Evolutionary conservation across 2,113 vertebrate genomes (phyloP).

Genomic region (Eulemur macaco): DNA sequence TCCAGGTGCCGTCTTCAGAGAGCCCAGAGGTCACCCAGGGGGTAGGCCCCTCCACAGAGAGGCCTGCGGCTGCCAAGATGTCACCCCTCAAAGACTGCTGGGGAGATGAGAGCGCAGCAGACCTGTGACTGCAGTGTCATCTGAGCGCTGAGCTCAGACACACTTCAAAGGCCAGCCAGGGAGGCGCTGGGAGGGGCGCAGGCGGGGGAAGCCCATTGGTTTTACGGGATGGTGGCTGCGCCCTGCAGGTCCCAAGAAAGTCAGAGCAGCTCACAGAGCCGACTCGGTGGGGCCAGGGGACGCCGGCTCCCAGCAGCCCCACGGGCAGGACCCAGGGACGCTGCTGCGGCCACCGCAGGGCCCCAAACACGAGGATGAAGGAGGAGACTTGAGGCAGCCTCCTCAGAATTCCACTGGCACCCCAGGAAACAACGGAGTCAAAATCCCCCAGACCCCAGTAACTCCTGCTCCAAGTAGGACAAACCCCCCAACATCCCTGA

Average conservation of each 20-base stretch:
- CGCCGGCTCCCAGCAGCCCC: too few species aligned
- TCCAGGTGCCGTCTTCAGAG: constrained; percentile 82
- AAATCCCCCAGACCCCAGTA: not conserved
- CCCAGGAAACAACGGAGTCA: not conserved
- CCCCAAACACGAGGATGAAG: accelerated
- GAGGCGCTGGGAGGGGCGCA: not conserved
- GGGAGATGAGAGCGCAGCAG: constrained; percentile 78
- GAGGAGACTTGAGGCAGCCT: not conserved
- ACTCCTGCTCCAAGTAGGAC: not conserved
- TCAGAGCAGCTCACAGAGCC: too few species aligned
- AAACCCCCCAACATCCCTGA: not conserved
- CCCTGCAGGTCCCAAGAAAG: not conserved
- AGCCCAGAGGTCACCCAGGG: constrained; percentile 81
- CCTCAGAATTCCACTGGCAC: not conserved
- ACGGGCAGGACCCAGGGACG: too few species aligned
- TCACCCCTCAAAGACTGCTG: constrained; percentile 80
- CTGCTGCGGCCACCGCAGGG: too few species aligned
- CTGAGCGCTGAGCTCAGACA: constrained; percentile 68
- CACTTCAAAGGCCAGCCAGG: constrained; percentile 82
- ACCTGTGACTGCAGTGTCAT: constrained; percentile 78
- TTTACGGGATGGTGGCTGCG: accelerated
- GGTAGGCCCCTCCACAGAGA: constrained; percentile 75
- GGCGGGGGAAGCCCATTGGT: not conserved
- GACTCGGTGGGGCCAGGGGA: too few species aligned
- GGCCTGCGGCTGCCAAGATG: constrained; percentile 68